Conservation (phyloP, 2,113 vertebrate genomes). For the Circaetus gallicus region DNA sequence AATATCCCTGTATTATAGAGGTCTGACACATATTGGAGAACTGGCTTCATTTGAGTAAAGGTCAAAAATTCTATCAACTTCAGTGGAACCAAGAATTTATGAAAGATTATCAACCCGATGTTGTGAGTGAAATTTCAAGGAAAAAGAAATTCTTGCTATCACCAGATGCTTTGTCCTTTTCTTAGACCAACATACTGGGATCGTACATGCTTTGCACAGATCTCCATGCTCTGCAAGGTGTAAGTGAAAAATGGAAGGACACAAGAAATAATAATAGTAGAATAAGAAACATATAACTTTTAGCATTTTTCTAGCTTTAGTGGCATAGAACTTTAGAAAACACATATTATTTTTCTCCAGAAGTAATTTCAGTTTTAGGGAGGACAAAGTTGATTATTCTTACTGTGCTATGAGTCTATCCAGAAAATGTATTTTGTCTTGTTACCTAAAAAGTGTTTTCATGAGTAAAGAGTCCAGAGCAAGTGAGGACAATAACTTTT, state of each 20-base stretch:
- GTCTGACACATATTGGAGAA: not conserved
- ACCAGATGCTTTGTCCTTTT: not conserved
- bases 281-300: not conserved
- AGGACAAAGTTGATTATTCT: not conserved
- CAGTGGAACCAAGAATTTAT: not conserved
- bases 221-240: not conserved
- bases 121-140: not conserved
- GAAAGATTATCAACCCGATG: not conserved
- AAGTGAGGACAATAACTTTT: not conserved
- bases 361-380: not conserved
- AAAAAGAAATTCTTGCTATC: not conserved
- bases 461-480: not conserved
- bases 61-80: not conserved
- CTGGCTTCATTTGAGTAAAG: not conserved
- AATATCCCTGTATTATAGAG: not conserved
- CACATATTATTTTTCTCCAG: not conserved
- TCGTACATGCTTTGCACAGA: not conserved
- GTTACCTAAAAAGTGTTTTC: not conserved
- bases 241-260: not conserved
- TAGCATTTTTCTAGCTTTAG: not conserved
- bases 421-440: not conserved
- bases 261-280: not conserved
- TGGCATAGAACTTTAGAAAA: not conserved
- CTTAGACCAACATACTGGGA: not conserved
- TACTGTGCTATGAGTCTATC: not conserved